Base-by-base conservation (phyloP, 2,113 vertebrate species). In the Siphamia tubifer region DNA sequence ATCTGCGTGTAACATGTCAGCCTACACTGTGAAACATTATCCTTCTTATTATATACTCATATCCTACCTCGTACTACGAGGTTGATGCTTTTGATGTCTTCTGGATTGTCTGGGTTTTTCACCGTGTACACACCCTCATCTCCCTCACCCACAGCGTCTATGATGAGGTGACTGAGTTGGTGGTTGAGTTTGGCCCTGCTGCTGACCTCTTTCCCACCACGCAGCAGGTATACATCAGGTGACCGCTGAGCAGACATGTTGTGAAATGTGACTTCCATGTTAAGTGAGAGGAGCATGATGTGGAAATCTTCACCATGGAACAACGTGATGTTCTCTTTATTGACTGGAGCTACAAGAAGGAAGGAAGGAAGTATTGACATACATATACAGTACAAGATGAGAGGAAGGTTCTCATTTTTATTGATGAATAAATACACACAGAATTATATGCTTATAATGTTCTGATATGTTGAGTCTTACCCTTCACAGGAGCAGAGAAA, bases 121-220 rank as follows among this genome's bases (percentile, higher is more conserved):
- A 93, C 24, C 0, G 70, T 85, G 88, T 93, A 93, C 25, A 82
- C 1, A 6, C 92, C 92, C 74, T 92, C 89, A 4, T 93, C 90
- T 1, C 13, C 79, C 65, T 92, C 89, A 0, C 35, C 80, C 32
- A 93, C 89, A 2, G 72, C 30, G 1, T 90, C 67, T 65, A 93
- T 42, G 5, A 89, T 53, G 11, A 93, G 84, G 66, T 89, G 82
- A 20, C 40, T 90, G 32, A 30, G 49, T 5, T 12, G n/a, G 9
- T 3, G 4, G 86, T 86, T 89, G 15, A 86, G 51, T 44, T 74
- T 87, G 66, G 73, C 83, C 23, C 89, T 77, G 20, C 1, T 17
- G 57, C 30, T 51, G 23, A 82, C 25, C 54, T 74, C 63, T 0
- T 0, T 3, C 4, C 85, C 74, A 0, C 6, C 64, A 10, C 30